phyloP scores from a whole-genome alignment of 2,113 vertebrate species.

The Festucalex cinctus region DNA sequence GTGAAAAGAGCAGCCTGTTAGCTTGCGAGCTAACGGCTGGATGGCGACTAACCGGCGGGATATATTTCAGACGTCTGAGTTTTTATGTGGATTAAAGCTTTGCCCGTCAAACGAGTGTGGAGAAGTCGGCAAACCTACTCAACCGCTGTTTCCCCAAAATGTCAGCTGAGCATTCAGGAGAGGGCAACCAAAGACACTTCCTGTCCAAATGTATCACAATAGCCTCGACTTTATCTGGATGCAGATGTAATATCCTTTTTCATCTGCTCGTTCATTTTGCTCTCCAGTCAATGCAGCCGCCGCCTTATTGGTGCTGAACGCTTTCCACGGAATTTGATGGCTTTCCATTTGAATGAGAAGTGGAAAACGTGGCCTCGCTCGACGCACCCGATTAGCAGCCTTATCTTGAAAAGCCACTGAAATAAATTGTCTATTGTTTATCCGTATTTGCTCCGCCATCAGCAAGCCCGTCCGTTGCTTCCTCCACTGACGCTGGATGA shows the following conservation, averaged over 20 bases:
- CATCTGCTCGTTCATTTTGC: neutral
- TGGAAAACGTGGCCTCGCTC: conserved; percentile 15
- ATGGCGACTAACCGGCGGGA: no score
- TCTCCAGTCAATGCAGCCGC: conserved; percentile 7
- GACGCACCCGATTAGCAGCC: conserved; percentile 38
- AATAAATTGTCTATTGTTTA: conserved; percentile 34
- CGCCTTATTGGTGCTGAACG: conserved; percentile 31
- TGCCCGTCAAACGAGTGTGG: no score
- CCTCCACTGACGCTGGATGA: conserved; percentile 22
- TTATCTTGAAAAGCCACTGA: conserved; percentile 56
- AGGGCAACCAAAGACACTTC: conserved; percentile 16
- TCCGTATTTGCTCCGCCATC: conserved; percentile 17
- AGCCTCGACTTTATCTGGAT: conserved; percentile 19
- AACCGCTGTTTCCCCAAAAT: neutral
- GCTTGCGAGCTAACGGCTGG: no score
- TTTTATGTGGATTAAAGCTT: no score
- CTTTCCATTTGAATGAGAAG: conserved; percentile 47
- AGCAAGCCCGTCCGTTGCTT: conserved; percentile 7
- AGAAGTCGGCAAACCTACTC: no score
- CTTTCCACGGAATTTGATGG: conserved; percentile 27
- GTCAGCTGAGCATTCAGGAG: conserved; percentile 8
- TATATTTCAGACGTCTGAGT: no score
- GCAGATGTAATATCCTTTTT: conserved; percentile 23
- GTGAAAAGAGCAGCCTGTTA: no score
- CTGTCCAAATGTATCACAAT: conserved; percentile 30